Base-by-base conservation (phyloP, 1,140 invertebrate species). In the Papilio helenus region DNA sequence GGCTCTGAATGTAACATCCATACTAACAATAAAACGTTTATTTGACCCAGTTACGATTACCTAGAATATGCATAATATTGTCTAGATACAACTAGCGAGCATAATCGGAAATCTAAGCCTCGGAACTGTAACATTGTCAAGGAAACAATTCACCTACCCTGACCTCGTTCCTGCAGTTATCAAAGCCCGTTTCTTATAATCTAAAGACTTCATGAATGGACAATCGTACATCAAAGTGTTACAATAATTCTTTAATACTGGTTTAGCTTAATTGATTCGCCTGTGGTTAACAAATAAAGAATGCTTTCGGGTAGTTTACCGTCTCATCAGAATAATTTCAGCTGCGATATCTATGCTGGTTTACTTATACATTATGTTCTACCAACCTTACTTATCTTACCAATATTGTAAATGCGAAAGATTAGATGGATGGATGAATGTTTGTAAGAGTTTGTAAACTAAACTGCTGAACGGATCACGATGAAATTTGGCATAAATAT, bases 91-190 rank as follows among this genome's bases (percentile, higher is more conserved):
- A 29, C 23, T 68, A 18, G 61, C 12, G 26, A 68, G 61, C 26
- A 29, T 68, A 68, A 68, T 68, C 61, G 61, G 23, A 68, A 68
- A 68, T 26, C 61, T 68, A 68, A 68, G 61, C 61, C 26, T 68
- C 9, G 26, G 58, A 68, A 34, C 5, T 61, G 23, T 61, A 61
- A 26, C 58, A 26, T 61, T 61, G 61, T 68, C 61, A 68, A 68
- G 61, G 26, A 68, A 68, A 68, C 61, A 68, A 68, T 68, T 34
- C 26, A 68, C 26, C 61, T 29, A 68, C 23, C 26, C 61, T 68
- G 61, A 68, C 61, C 61, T 34, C 61, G 14, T 29, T 29, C 12
- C 12, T 16, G 12, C 26, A 29, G 29, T 29, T 68, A 29, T 34
- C 61, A 61, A 23, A 26, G 23, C 26, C 20, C 10, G 4, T 23